These are phyloP conservation scores for Darevskia nairensis DNA, from an alignment of 2,797 vertebrate genomes.

Conservation along the genomic window DNA sequence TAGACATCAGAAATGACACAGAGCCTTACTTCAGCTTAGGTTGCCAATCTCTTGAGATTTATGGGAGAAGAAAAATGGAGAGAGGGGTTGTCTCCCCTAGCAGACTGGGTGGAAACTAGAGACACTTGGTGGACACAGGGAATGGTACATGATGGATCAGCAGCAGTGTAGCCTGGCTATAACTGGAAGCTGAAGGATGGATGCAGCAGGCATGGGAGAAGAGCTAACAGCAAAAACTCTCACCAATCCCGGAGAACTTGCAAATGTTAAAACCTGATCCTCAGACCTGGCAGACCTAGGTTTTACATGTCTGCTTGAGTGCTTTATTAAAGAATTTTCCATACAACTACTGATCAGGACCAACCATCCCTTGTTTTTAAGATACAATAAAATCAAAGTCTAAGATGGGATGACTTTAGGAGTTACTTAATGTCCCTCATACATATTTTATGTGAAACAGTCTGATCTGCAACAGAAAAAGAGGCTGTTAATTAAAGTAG, in stretches of 20 bases:
- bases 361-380: slow-evolving; percentile 28
- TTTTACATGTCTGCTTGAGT: not conserved
- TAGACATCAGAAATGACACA: not conserved
- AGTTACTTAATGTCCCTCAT: slow-evolving; percentile 35
- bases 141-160: not conserved
- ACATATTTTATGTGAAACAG: slow-evolving; percentile 51
- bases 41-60: not conserved
- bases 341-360: not conserved
- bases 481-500: slow-evolving; percentile 65
- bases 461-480: slow-evolving; percentile 54
- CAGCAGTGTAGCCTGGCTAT: not conserved
- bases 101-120: not conserved
- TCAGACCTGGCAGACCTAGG: not conserved
- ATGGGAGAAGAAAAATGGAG: not conserved
- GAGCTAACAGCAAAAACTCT: not conserved
- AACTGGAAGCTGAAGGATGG: too few relatives aligned
- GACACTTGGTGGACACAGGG: not conserved
- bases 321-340: slow-evolving; percentile 11
- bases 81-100: not conserved
- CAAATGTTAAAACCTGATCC: not conserved
- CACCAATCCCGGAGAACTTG: not conserved
- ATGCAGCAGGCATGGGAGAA: too few relatives aligned
- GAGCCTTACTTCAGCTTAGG: not conserved
- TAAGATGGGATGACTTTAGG: not conserved
- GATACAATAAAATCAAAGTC: slow-evolving; percentile 20